Evolutionary conservation across 2,113 vertebrate genomes (phyloP).

Genomic region (Odocoileus virginianus): DNA sequence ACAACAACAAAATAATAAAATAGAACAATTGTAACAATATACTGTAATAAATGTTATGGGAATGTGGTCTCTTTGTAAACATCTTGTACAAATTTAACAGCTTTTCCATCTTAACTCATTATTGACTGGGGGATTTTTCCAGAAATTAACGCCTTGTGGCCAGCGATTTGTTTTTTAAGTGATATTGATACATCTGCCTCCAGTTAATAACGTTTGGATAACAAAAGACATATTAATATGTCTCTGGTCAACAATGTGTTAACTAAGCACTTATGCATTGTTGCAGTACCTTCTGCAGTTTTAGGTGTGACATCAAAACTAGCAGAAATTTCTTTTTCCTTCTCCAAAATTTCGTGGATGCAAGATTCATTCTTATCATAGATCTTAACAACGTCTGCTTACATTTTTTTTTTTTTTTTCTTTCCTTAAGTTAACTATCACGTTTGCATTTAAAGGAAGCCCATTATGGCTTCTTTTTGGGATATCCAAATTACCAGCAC

Average conservation of each 20-base stretch:
- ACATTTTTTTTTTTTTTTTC: background rate
- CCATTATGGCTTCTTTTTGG: background rate
- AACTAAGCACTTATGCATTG: background rate
- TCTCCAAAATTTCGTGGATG: background rate
- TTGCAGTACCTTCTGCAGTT: background rate
- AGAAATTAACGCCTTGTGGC: background rate
- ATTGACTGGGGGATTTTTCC: background rate
- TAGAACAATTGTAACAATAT: background rate
- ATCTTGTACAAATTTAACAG: background rate
- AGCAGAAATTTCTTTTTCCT: background rate
- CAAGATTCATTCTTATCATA: background rate
- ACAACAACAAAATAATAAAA: background rate
- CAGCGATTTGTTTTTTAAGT: background rate
- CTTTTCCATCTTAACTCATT: background rate
- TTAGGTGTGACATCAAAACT: background rate
- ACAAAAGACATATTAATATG: background rate
- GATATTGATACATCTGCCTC: background rate
- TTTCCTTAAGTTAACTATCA: background rate
- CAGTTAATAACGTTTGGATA: background rate
- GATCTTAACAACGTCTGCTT: background rate
- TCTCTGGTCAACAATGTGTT: background rate
- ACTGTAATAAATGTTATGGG: background rate
- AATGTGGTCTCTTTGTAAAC: background rate
- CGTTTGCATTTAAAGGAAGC: background rate
- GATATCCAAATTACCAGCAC: background rate